Conservation (phyloP, 2,797 vertebrate genomes). For the Tokudaia muenninki region DNA sequence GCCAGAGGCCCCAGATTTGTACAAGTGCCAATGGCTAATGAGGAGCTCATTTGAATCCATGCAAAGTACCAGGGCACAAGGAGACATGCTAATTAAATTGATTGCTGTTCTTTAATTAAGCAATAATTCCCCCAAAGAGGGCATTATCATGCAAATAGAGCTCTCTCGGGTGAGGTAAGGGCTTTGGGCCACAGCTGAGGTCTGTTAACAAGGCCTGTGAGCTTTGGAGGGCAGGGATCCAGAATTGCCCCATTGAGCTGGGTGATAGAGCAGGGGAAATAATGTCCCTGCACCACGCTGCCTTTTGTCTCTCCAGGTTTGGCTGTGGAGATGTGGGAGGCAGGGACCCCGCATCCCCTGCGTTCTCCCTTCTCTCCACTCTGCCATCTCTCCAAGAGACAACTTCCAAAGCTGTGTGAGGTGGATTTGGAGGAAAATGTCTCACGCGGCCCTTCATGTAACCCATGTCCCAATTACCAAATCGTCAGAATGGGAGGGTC, state of each 20-base stretch:
- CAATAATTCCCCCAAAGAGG: conserved; percentile 88
- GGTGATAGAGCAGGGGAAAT: conserved; percentile 78
- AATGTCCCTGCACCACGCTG: not conserved
- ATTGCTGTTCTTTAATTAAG: conserved; percentile 92
- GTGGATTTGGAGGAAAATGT: conserved; percentile 48
- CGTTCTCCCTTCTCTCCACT: not conserved
- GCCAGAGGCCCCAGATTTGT: conserved; percentile 87
- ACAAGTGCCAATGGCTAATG: conserved; percentile 88
- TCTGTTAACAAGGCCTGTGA: conserved; percentile 80
- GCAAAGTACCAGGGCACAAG: conserved; percentile 89
- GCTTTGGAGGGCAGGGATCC: conserved; percentile 80
- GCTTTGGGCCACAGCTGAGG: conserved; percentile 84
- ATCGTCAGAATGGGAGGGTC: not conserved
- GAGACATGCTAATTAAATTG: conserved; percentile 91
- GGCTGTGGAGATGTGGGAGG: conserved; percentile 43
- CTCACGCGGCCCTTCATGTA: not conserved
- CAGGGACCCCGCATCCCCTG: conserved; percentile 50
- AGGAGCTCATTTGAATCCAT: conserved; percentile 91
- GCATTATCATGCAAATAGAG: conserved; percentile 89
- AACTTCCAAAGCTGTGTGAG: conserved; percentile 36
- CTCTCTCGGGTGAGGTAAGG: conserved; percentile 85
- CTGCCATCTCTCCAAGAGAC: conserved; percentile 16
- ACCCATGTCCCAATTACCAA: conserved; percentile 2
- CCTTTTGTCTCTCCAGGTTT: conserved; percentile 76
- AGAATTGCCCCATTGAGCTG: conserved; percentile 80